A percentile compares a stretch with the other conserved stretches of the same genome.
Evolutionary conservation across 1,140 invertebrate genomes (phyloP).

Genomic region (Hypsibius dujardini): DNA sequence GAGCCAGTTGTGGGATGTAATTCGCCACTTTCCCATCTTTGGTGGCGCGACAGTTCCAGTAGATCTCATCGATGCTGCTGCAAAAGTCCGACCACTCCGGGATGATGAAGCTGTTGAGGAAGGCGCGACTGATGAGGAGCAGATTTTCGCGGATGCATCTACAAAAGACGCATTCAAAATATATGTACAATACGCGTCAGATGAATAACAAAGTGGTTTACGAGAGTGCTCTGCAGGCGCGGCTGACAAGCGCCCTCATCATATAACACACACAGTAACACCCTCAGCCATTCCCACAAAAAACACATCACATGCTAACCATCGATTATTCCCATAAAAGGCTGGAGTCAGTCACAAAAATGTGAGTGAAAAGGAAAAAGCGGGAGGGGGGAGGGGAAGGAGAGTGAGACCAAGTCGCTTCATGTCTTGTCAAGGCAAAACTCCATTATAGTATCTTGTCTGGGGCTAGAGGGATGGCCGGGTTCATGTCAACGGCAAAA

Average conservation of each 20-base stretch:
- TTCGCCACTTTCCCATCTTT: conserved; percentile 53
- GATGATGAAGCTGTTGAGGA: conserved; percentile 80
- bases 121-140: conserved; percentile 70
- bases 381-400: no score
- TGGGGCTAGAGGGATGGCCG: no score
- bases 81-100: conserved; percentile 80
- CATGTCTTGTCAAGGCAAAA: no score
- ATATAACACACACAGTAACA: no score
- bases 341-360: conserved; percentile 17
- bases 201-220: no score
- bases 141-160: conserved; percentile 70
- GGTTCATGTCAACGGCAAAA: no score
- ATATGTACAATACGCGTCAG: no score
- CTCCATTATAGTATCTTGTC: no score
- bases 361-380: conserved; percentile 3
- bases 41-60: conserved; percentile 69
- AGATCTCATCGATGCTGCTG: conserved; percentile 77
- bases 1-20: conserved; percentile 22
- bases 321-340: conserved; percentile 17
- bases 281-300: no score
- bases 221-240: no score
- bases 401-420: no score
- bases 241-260: no score
- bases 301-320: not conserved
- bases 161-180: conserved; percentile 26